Evolutionary conservation across 2,888 invertebrate species (phyloP), one percentile per base, ranked within the genome.

Genomic region (Drosophila lutescens): DNA sequence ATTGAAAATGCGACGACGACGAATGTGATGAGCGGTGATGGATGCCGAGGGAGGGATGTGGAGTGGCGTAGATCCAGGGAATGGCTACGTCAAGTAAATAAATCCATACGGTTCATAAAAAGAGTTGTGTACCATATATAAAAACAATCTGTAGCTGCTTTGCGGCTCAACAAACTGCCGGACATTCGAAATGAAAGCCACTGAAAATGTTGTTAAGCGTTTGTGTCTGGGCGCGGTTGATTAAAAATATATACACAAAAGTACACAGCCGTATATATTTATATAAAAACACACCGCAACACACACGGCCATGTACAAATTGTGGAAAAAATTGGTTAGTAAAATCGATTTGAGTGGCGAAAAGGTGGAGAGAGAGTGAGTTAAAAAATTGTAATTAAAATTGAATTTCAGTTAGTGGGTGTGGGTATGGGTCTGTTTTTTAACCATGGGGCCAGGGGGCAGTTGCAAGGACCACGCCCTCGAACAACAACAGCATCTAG

Each of bases 141-240:
- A 77, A 76, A 85, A 88, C 79, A 85, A 85, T 88, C 73, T 82
- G 82, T 74, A 79, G 79, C 77, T 73, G 83, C 85, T 83, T 85
- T 85, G 73, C 79, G 68, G 74, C 68, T 38, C 77, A 78, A 66
- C 85, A 81, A 80, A 78, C 74, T 80, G 85, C 82, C 73, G 75
- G 82, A 74, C 76, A 76, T 57, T 76, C 61, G 68, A 62, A 59
- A 73, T 68, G 68, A 79, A 78, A 71, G 66, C 63, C 65, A 68
- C 55, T 72, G 73, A 68, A 76, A 76, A 74, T 75, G 68, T 62
- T 76, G 50, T 75, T 77, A 77, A 82, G 74, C 74, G 65, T 73
- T 74, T 78, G 72, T 74, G 86, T 77, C 86, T 90, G 88, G 89
- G 81, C 76, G 90, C 89, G 85, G 89, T 89, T 89, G 90, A 89